phyloP scores from a whole-genome alignment of 2,797 vertebrate species.

The Eidolon dupreanum region DNA sequence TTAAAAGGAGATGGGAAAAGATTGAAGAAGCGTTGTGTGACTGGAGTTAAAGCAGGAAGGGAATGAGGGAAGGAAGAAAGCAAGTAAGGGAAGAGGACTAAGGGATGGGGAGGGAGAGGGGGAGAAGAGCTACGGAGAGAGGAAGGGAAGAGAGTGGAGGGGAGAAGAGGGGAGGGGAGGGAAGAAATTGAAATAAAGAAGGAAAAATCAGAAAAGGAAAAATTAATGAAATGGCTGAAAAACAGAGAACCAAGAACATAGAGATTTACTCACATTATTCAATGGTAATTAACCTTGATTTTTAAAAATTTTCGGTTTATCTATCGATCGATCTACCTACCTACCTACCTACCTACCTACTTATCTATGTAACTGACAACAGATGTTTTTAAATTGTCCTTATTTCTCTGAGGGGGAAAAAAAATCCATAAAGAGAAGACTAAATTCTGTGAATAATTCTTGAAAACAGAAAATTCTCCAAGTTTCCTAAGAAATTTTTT shows the following conservation, averaged over 20 bases:
- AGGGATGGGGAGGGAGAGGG: rapidly evolving
- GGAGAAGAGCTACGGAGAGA: too few relatives aligned
- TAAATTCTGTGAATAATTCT: conserved; percentile 34
- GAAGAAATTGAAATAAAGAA: neutral
- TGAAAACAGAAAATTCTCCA: neutral
- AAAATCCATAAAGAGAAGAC: neutral
- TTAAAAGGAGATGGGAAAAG: neutral
- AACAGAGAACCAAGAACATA: neutral
- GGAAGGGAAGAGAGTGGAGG: neutral
- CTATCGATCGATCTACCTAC: neutral
- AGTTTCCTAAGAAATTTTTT: neutral
- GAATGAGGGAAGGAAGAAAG: neutral
- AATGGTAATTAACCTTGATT: neutral
- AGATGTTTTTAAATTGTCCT: neutral
- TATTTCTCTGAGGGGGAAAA: neutral
- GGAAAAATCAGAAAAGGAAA: neutral
- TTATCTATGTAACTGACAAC: neutral
- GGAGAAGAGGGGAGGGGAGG: neutral
- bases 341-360: too few relatives aligned
- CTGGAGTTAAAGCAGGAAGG: neutral
- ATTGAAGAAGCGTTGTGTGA: neutral
- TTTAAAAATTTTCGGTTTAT: neutral
- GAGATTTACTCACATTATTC: neutral
- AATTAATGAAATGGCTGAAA: neutral
- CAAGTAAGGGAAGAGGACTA: too few relatives aligned